Evolutionary conservation across 2,888 invertebrate genomes (phyloP).

Genomic region (Patella depressa): DNA sequence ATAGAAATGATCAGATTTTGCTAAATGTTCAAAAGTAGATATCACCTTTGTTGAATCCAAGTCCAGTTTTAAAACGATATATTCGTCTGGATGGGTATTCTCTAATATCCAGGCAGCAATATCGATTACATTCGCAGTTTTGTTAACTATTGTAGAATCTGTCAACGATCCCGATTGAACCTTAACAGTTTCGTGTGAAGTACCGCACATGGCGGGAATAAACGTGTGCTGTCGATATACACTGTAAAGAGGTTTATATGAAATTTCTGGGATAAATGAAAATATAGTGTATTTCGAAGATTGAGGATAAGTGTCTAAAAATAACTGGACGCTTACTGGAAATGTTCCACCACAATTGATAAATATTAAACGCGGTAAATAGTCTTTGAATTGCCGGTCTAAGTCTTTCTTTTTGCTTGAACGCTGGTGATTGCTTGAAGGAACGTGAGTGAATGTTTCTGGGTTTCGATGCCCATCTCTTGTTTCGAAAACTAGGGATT

Average conservation of each 20-base stretch:
- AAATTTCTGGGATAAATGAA: conserved; percentile 33
- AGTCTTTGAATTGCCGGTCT: conserved; percentile 33
- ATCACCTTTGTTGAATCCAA: conserved; percentile 25
- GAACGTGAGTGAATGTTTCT: no score
- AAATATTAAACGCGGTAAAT: conserved; percentile 35
- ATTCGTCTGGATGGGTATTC: conserved; percentile 38
- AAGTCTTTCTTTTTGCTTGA: conserved; percentile 25
- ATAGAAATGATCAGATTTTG: conserved; percentile 24
- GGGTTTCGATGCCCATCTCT: no score
- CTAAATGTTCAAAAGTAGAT: conserved; percentile 23
- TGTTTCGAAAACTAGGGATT: no score
- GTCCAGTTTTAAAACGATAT: conserved; percentile 37
- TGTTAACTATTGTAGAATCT: conserved; percentile 11
- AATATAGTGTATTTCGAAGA: conserved; percentile 29
- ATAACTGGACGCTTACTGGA: conserved; percentile 33
- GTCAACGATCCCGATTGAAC: background rate
- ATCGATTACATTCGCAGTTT: conserved; percentile 24
- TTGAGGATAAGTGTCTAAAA: conserved; percentile 38
- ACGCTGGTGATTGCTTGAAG: no score
- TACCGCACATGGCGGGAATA: conserved; percentile 17
- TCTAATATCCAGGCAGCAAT: conserved; percentile 32
- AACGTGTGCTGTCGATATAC: conserved; percentile 28
- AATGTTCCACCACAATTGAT: conserved; percentile 34
- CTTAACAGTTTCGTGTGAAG: background rate
- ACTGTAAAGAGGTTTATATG: conserved; percentile 28